Evolutionary conservation across 2,888 invertebrate species (phyloP).

Genomic region (Caenorhabditis doughertyi): DNA sequence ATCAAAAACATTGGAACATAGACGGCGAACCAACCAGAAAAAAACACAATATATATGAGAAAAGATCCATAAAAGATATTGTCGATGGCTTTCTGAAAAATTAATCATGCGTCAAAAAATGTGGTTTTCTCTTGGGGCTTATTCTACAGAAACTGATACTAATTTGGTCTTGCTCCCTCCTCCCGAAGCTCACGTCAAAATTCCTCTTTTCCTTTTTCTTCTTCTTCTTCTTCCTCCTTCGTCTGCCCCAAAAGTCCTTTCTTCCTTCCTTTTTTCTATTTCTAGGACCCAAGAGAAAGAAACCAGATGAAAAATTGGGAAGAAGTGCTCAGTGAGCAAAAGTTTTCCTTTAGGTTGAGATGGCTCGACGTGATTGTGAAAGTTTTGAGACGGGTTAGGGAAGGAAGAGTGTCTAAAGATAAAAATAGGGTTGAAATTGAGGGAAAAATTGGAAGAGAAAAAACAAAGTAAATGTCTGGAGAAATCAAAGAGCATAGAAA

Average conservation of each 20-base stretch:
- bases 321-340: constrained; percentile 52
- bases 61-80: constrained; percentile 10
- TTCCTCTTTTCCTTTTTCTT: neutral
- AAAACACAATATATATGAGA: too few species aligned
- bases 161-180: constrained; percentile 31
- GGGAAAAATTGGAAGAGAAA: neutral
- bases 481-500: neutral
- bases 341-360: constrained; percentile 41
- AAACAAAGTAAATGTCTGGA: neutral
- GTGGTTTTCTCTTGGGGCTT: neutral
- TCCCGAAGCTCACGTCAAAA: constrained; percentile 44
- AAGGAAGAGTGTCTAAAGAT: neutral
- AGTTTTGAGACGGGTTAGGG: constrained; percentile 1
- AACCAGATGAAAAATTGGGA: constrained; percentile 49
- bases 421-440: constrained; percentile 3
- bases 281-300: constrained; percentile 15
- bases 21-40: too few species aligned
- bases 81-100: constrained; percentile 19
- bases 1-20: constrained; percentile 3
- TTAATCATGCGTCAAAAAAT: constrained; percentile 41
- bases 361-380: constrained; percentile 37
- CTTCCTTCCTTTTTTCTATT: constrained; percentile 30
- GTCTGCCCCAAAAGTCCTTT: neutral
- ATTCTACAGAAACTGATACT: constrained; percentile 20
- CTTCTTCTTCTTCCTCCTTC: constrained; percentile 5